Base-by-base conservation (phyloP, 1,140 invertebrate genomes). In the Procambarus virginalis region DNA sequence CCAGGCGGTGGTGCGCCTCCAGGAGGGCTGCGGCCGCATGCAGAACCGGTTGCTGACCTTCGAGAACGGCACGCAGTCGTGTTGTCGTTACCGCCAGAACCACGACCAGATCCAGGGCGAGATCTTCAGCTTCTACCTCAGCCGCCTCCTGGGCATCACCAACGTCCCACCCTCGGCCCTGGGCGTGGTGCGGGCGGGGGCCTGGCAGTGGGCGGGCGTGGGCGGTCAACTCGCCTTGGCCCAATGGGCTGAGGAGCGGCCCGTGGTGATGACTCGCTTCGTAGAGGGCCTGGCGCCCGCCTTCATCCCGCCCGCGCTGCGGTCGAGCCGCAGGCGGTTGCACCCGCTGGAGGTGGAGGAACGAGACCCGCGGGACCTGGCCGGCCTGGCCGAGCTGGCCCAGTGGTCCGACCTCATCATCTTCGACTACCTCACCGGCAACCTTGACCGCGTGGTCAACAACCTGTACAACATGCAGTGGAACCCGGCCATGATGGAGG, bases 71-170 rank as follows among this genome's bases (percentile, higher is more conserved):
- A 95, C 95, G 0, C 94, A 95, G 92, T 96, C 97, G 8, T 98
- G 97, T 93, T 96, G 96, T 0, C 94, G 97, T 51, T 98, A 98
- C 93, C 95, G 97, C 75, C 96, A 97, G 91, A 98, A 98, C 93
- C 96, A 96, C 45, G 97, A 98, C 93, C 97, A 98, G 94, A 97
- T 98, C 75, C 97, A 98, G 94, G 97, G 97, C 12, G 97, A 98
- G 93, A 95, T 98, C 2, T 98, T 97, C 94, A 97, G 96, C 92
- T 98, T 97, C 93, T 97, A 97, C 92, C 94, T 98, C 20, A 96
- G 96, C 5, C 95, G 95, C 78, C 92, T 97, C 8, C 93, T 98
- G 20, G 95, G 96, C 79, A 95, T 98, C 22, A 92, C 92, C 51
- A 97, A 98, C 93, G 93, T 98, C 76, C 96, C 96, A 2, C 97